These are phyloP conservation scores for Leptarthrus brevirostris DNA, from an alignment of 2,888 invertebrate species.

Conservation along the genomic window DNA sequence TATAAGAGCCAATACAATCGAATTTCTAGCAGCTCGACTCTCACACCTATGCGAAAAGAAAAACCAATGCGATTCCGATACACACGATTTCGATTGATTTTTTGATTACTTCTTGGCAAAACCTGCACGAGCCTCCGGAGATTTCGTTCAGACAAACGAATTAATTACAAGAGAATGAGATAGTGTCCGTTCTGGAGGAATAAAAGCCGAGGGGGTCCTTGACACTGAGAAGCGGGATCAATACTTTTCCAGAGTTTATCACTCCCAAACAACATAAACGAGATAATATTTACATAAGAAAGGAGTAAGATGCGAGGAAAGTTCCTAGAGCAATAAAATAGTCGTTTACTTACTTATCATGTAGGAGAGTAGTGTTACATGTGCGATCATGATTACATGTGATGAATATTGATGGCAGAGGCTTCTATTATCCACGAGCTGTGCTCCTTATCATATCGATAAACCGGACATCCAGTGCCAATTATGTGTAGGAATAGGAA, in stretches of 20 bases:
- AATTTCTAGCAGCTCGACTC: too few species aligned
- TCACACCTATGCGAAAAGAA: background rate
- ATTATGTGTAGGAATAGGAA: slow-evolving; percentile 27
- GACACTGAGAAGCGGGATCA: background rate
- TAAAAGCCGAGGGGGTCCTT: background rate
- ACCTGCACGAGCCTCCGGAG: background rate
- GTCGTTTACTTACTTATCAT: slow-evolving; percentile 46
- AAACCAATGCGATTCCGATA: background rate
- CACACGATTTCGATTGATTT: background rate
- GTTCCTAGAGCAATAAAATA: slow-evolving; percentile 17
- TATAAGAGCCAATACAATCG: background rate
- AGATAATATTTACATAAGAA: background rate
- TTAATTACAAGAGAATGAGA: background rate
- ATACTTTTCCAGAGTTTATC: too few species aligned
- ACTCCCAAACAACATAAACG: background rate
- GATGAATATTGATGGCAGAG: slow-evolving; percentile 25
- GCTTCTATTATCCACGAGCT: slow-evolving; percentile 33
- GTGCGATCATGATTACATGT: slow-evolving; percentile 46
- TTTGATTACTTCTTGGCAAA: background rate
- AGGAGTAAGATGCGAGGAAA: background rate
- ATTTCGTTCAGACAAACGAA: background rate
- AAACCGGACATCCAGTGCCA: slow-evolving; percentile 10
- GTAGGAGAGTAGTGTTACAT: slow-evolving; percentile 35
- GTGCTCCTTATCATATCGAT: slow-evolving; percentile 31
- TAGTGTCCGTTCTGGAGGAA: background rate